Percentiles rank a stretch among this genome's conserved stretches.
phyloP scores from a whole-genome alignment of 2,113 vertebrate genomes.

The Dendrocopos noguchii region DNA sequence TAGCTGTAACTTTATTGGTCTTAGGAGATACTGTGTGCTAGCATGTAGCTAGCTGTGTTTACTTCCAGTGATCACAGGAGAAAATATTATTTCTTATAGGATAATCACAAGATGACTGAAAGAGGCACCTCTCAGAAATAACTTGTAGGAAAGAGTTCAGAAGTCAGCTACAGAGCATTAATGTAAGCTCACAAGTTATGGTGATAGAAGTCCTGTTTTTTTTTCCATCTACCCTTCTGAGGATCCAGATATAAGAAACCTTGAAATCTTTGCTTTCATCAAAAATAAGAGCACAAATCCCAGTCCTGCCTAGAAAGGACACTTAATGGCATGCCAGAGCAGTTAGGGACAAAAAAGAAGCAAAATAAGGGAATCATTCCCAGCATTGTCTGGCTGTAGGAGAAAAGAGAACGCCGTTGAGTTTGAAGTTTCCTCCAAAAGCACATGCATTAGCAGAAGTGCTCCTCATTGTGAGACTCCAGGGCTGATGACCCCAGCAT shows the following conservation, averaged over 20 bases:
- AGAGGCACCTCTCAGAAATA: not conserved
- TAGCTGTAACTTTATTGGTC: not conserved
- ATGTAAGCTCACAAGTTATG: not conserved
- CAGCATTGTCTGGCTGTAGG: not conserved
- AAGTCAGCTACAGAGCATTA: not conserved
- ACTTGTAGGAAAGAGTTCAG: not conserved
- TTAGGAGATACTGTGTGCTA: not conserved
- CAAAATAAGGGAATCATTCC: not conserved
- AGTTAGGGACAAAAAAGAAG: not conserved
- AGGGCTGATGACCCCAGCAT: not conserved
- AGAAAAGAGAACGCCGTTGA: not conserved
- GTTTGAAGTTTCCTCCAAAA: not conserved
- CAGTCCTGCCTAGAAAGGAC: not conserved
- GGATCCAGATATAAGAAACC: not conserved
- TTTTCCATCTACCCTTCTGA: not conserved
- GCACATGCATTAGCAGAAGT: not conserved
- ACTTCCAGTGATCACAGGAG: not conserved
- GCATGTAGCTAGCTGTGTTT: not conserved
- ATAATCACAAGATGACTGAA: not conserved
- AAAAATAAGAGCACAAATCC: not conserved
- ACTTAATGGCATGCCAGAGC: not conserved
- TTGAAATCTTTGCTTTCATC: not conserved
- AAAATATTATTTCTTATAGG: not conserved
- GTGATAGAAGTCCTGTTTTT: not conserved
- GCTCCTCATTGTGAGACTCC: not conserved